These are phyloP conservation scores for Nephrotoma flavescens DNA, from an alignment of 2,888 invertebrate species.

Conservation along the genomic window DNA sequence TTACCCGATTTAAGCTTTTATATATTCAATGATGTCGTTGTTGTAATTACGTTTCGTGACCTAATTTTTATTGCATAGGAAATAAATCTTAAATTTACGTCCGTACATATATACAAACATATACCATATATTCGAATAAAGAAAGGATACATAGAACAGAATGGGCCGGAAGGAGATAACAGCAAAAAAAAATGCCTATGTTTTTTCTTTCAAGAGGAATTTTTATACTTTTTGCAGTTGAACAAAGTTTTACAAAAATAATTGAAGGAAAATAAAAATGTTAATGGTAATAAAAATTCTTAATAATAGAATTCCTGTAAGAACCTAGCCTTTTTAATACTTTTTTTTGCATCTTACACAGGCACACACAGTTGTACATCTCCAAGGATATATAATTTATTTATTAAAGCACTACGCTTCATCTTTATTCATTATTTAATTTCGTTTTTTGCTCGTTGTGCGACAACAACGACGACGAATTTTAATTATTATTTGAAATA, in stretches of 20 bases:
- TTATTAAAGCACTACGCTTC: background rate
- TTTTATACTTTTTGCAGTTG: background rate
- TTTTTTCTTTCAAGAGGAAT: background rate
- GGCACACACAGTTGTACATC: background rate
- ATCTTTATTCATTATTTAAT: background rate
- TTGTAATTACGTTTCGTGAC: background rate
- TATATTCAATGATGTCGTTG: background rate
- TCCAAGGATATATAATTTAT: background rate
- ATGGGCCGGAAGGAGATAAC: background rate
- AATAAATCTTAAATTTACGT: background rate
- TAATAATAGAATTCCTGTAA: background rate
- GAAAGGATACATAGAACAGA: too few species aligned
- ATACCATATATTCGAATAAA: too few species aligned
- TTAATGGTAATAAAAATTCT: background rate
- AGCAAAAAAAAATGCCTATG: background rate
- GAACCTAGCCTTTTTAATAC: background rate
- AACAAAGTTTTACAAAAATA: background rate
- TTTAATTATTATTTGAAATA: background rate
- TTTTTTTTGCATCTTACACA: background rate
- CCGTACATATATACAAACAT: background rate
- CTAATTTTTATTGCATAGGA: background rate
- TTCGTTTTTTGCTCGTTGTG: background rate
- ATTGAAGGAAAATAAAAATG: background rate
- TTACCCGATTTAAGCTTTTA: background rate
- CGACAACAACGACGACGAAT: background rate